Conservation (phyloP, 2,888 invertebrate species). For the Hypena proboscidalis region DNA sequence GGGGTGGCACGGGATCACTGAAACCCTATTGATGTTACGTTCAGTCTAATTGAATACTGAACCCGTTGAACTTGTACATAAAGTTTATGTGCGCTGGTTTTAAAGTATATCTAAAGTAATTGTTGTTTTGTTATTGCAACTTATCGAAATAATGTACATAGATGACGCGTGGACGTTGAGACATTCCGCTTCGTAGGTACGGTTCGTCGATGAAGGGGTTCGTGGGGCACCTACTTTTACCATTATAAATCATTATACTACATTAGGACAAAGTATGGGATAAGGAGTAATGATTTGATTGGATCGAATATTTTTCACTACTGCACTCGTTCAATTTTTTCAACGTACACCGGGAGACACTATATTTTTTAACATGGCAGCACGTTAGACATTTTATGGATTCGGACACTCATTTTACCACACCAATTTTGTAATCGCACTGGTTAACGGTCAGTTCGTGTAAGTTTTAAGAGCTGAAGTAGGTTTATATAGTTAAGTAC, state of each 20-base stretch:
- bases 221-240: conserved; percentile 54
- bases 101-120: conserved; percentile 69
- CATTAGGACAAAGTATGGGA: conserved; percentile 50
- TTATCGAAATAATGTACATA: conserved; percentile 77
- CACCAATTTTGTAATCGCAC: conserved; percentile 80
- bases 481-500: conserved; percentile 74
- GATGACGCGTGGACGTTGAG: conserved; percentile 65
- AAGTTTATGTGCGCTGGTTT: conserved; percentile 71
- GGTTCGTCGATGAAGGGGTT: conserved; percentile 47
- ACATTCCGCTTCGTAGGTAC: conserved; percentile 62
- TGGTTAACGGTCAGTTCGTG: conserved; percentile 73
- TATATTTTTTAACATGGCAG: conserved; percentile 74
- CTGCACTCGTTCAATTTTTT: conserved; percentile 77
- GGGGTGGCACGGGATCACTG: conserved; percentile 64
- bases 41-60: conserved; percentile 62
- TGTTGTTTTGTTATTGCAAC: conserved; percentile 79
- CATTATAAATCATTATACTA: conserved; percentile 47
- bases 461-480: conserved; percentile 77
- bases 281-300: conserved; percentile 61
- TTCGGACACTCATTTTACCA: conserved; percentile 76
- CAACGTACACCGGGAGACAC: conserved; percentile 67
- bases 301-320: conserved; percentile 73
- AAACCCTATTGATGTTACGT: conserved; percentile 70
- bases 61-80: conserved; percentile 76
- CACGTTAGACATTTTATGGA: conserved; percentile 75